Base-by-base conservation (phyloP, 2,888 invertebrate genomes). In the Mythimna lalbum region DNA sequence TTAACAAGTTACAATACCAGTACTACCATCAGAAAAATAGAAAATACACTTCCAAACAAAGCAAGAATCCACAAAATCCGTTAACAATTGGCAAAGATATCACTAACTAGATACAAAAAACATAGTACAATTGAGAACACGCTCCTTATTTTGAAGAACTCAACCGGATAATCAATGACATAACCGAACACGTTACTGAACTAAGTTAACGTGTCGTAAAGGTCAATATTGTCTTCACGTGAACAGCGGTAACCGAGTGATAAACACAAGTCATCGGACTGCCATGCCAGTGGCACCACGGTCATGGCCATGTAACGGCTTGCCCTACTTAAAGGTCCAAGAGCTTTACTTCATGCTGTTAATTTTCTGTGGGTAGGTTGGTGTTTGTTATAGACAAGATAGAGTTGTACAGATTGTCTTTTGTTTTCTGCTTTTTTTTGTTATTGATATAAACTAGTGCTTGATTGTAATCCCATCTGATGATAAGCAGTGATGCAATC, bases 241-340 rank as follows among this genome's bases (percentile, higher is more conserved):
- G 47, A 82, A 84, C 81, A 78, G 83, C 79, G 79, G 83, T 86
- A 87, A 87, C 83, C 83, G 78, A 81, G 63, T 79, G 62, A 62
- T 73, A 79, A 76, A 73, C 63, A 81, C 88, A 80, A 91, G 92
- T 91, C 92, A 92, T 90, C 89, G 90, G 52, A 65, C 74, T 63
- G 63, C 52, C 55, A 76, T 72, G 33, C 53, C 53, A 61, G 78
- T 74, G 56, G 50, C 81, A 80, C 87, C 89, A 83, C 92, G 93
- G 94, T 94, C 95, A 95, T 90, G 94, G 95, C 86, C 95, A 89
- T 83, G 63, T 95, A 95, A 95, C 95, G 93, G 95, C 85, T 68
- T 89, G 95, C 91, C 94, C 95, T 91, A 94, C 90, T 90, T 91
- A 92, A 93, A 92, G 95, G 92, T 84, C 85, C 86, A 86, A 85